Evolutionary conservation across 2,113 vertebrate species (phyloP).

Genomic region (Eleginops maclovinus): DNA sequence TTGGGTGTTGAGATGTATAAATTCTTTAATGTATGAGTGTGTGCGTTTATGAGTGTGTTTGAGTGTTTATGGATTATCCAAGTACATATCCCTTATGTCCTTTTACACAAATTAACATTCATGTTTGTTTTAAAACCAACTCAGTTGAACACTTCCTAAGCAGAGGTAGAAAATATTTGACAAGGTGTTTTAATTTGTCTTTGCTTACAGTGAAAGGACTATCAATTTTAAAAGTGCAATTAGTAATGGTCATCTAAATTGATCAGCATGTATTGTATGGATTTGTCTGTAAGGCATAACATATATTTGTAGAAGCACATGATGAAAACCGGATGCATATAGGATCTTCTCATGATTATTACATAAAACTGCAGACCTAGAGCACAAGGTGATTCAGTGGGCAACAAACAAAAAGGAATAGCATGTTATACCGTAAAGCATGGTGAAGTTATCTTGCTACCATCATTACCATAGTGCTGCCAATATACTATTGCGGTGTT

Average conservation of each 20-base stretch:
- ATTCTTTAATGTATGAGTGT: constrained; percentile 74
- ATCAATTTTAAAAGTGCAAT: constrained; percentile 86
- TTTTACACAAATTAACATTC: constrained; percentile 66
- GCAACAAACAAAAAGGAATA: constrained; percentile 26
- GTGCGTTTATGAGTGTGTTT: constrained; percentile 70
- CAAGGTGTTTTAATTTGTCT: constrained; percentile 70
- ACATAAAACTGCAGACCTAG: constrained; percentile 44
- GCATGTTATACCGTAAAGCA: constrained; percentile 70
- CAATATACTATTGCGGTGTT: constrained; percentile 51
- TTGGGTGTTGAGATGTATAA: constrained; percentile 75
- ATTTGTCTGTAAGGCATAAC: constrained; percentile 77
- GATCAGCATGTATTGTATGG: constrained; percentile 78
- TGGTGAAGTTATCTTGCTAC: constrained; percentile 55
- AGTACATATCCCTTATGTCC: constrained; percentile 77
- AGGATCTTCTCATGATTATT: constrained; percentile 40
- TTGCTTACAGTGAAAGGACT: constrained; percentile 79
- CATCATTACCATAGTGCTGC: constrained; percentile 54
- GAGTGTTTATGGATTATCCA: constrained; percentile 57
- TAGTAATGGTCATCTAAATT: constrained; percentile 82
- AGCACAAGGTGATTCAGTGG: constrained; percentile 68
- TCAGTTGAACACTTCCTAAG: constrained; percentile 69
- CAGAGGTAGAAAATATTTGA: constrained; percentile 67
- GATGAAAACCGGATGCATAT: constrained; percentile 54
- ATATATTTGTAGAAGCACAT: constrained; percentile 79
- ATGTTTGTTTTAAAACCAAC: constrained; percentile 66